Percentiles rank a stretch among this genome's conserved stretches.
Conservation (phyloP, 2,113 vertebrate genomes). For the Caranx ignobilis region DNA sequence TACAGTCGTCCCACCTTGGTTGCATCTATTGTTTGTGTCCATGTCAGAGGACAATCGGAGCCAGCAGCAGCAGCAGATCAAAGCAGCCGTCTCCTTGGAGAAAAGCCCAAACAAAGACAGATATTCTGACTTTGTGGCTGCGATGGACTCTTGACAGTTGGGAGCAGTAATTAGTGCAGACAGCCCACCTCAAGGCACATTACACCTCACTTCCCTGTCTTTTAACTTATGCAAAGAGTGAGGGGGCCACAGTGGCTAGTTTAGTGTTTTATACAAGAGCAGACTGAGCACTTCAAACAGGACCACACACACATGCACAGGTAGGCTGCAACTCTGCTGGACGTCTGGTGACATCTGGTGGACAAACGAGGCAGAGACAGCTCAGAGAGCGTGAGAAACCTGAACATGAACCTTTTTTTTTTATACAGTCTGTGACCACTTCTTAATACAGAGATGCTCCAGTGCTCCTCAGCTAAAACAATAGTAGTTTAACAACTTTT, state of each 20-base stretch:
- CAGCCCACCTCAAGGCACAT: conserved; percentile 53
- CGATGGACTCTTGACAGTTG: conserved; percentile 42
- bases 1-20: conserved; percentile 39
- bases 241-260: conserved; percentile 50
- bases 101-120: conserved; percentile 73
- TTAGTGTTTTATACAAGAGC: conserved; percentile 66
- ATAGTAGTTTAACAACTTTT: too few relatives aligned
- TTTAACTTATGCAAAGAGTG: conserved; percentile 60
- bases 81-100: conserved; percentile 75
- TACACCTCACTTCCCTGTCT: conserved; percentile 60
- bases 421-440: too few relatives aligned
- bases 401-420: not conserved
- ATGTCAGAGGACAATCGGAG: conserved; percentile 43
- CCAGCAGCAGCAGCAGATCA: conserved; percentile 65
- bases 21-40: conserved; percentile 39
- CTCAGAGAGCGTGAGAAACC: not conserved
- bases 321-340: not conserved
- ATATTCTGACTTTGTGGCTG: conserved; percentile 44
- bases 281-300: conserved; percentile 62
- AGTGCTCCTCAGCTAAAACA: not conserved
- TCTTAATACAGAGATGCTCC: not conserved
- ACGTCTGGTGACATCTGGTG: conserved; percentile 71
- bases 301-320: conserved; percentile 71
- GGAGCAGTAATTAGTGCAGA: conserved; percentile 50
- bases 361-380: not conserved